These are phyloP conservation scores for Trachops cirrhosus DNA, from an alignment of 2,797 vertebrate genomes.

Conservation along the genomic window DNA sequence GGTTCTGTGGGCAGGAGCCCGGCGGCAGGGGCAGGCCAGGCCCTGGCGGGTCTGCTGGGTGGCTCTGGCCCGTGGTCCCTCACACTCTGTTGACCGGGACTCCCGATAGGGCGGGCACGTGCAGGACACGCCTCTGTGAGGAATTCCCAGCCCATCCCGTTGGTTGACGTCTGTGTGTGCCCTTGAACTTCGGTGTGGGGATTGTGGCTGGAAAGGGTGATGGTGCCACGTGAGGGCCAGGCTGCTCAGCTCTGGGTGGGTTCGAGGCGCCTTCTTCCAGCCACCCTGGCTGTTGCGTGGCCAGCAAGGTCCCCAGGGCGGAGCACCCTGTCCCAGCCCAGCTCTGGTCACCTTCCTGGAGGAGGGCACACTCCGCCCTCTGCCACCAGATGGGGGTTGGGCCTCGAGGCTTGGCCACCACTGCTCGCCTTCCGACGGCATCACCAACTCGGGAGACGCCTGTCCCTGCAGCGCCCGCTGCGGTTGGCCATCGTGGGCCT, in stretches of 20 bases:
- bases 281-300: fast-evolving
- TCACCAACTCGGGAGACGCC: fast-evolving
- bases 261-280: background rate
- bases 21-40: too few species aligned
- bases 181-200: background rate
- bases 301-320: background rate
- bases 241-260: too few species aligned
- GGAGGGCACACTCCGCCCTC: background rate
- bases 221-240: background rate
- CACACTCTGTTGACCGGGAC: fast-evolving
- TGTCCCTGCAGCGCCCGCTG: too few species aligned
- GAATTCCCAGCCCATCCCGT: background rate
- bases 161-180: background rate
- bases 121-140: fast-evolving
- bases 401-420: fast-evolving
- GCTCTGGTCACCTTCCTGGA: background rate
- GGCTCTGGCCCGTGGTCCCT: too few species aligned
- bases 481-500: background rate
- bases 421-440: fast-evolving
- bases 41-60: too few species aligned
- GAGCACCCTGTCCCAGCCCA: background rate
- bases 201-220: background rate
- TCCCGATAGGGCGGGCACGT: background rate
- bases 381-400: background rate
- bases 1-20: too few species aligned